A percentile compares a stretch with the other conserved stretches of the same genome.
phyloP scores from a whole-genome alignment of 2,888 invertebrate species.

The Coremacera marginata region DNA sequence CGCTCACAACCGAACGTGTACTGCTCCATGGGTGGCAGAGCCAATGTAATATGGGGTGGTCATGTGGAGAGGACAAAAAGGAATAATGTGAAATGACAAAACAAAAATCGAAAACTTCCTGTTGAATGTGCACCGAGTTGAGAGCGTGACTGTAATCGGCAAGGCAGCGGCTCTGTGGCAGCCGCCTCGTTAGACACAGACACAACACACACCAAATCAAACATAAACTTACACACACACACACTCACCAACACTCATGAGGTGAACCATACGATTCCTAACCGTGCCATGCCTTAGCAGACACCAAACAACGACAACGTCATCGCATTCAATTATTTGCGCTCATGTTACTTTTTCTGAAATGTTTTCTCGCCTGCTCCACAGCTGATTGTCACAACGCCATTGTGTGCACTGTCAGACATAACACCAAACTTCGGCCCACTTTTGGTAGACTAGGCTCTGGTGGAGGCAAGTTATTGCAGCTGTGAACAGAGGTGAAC shows the following conservation, averaged over 20 bases:
- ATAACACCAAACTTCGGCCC: too few relatives aligned
- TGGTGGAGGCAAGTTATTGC: too few relatives aligned
- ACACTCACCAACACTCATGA: background rate
- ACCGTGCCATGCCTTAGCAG: conserved; percentile 24
- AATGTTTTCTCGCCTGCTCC: conserved; percentile 9
- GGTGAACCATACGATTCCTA: background rate
- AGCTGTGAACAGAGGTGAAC: too few relatives aligned
- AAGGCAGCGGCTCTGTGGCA: background rate
- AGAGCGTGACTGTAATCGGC: background rate
- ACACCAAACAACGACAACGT: conserved; percentile 20
- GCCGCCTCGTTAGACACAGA: too few relatives aligned
- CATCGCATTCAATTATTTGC: conserved; percentile 42
- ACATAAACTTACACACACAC: too few relatives aligned
- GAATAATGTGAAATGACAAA: conserved; percentile 16
- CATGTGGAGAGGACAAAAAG: background rate
- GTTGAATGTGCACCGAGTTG: conserved; percentile 14
- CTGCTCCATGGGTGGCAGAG: conserved; percentile 6
- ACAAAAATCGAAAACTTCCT: conserved; percentile 27
- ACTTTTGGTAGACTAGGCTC: too few relatives aligned
- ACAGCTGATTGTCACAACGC: background rate
- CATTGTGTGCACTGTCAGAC: conserved; percentile 11
- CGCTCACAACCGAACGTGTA: background rate
- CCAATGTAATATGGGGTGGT: background rate
- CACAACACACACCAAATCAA: too few relatives aligned
- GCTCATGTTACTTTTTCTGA: conserved; percentile 18